Conservation (phyloP, 2,888 invertebrate species). For the Cerastis rubricosa region DNA sequence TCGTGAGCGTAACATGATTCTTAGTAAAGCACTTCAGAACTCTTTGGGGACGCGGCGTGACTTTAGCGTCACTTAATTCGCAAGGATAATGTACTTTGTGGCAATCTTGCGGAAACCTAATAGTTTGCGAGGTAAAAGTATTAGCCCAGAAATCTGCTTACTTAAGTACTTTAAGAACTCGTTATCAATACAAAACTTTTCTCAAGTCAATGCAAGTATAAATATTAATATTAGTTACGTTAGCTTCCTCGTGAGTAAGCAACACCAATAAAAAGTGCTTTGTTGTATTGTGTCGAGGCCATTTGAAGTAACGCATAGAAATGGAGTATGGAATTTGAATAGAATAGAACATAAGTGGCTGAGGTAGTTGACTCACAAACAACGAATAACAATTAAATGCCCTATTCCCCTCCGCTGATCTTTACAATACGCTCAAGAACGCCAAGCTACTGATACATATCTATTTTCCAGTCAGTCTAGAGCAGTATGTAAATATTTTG, state of each 20-base stretch:
- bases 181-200: not conserved
- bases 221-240: slow-evolving; percentile 3
- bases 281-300: slow-evolving; percentile 45
- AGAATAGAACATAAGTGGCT: slow-evolving; percentile 43
- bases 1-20: slow-evolving; percentile 5
- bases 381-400: slow-evolving; percentile 56
- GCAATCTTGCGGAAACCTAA: slow-evolving; percentile 8
- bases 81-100: slow-evolving; percentile 20
- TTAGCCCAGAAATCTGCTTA: slow-evolving; percentile 3
- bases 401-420: slow-evolving; percentile 56
- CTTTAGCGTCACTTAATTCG: slow-evolving; percentile 27
- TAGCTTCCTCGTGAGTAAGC: slow-evolving; percentile 36
- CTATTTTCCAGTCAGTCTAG: slow-evolving; percentile 55
- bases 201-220: not conserved
- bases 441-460: slow-evolving; percentile 62
- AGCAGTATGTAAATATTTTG: slow-evolving; percentile 56
- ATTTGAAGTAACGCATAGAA: slow-evolving; percentile 42
- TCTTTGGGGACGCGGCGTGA: slow-evolving; percentile 23
- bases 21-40: slow-evolving; percentile 16
- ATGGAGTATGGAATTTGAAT: slow-evolving; percentile 50
- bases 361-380: slow-evolving; percentile 51
- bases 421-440: slow-evolving; percentile 57
- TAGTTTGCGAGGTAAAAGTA: slow-evolving; percentile 11
- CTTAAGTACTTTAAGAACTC: not conserved
- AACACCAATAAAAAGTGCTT: slow-evolving; percentile 32